Evolutionary conservation across 2,797 vertebrate species (phyloP).

Genomic region (Acanthiza pusilla): DNA sequence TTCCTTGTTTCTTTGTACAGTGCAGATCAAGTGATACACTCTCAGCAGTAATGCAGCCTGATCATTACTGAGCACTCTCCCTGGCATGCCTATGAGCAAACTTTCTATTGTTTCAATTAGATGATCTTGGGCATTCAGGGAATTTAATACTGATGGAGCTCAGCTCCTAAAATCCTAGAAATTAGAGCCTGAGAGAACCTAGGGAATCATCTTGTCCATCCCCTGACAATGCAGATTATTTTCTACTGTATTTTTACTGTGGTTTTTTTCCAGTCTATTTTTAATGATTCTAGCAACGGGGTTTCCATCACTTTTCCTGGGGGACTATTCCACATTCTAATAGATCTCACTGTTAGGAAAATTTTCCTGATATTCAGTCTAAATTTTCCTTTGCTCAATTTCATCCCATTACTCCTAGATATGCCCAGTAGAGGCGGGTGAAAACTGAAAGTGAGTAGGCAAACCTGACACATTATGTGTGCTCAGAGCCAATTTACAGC

Average conservation of each 20-base stretch:
- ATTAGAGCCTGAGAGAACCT: conserved; percentile 42
- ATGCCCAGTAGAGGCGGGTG: conserved; percentile 63
- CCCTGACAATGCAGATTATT: conserved; percentile 54
- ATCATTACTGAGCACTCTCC: conserved; percentile 58
- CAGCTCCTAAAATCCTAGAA: conserved; percentile 63
- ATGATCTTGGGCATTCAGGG: conserved; percentile 57
- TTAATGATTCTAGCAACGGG: conserved; percentile 60
- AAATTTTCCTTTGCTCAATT: conserved; percentile 70
- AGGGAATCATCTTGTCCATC: conserved; percentile 49
- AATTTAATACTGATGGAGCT: conserved; percentile 57
- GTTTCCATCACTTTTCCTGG: conserved; percentile 56
- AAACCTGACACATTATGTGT: conserved; percentile 65
- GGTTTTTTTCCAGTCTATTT: conserved; percentile 51
- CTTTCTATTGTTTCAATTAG: conserved; percentile 68
- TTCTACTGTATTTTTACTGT: conserved; percentile 54
- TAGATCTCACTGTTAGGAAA: conserved; percentile 68
- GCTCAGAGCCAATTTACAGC: conserved; percentile 71
- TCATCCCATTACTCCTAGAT: conserved; percentile 68
- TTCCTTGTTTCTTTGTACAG: conserved; percentile 43
- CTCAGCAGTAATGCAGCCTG: conserved; percentile 52
- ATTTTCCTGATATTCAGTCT: conserved; percentile 64
- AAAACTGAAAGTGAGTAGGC: conserved; percentile 68
- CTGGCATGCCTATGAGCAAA: conserved; percentile 63
- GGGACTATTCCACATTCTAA: conserved; percentile 65
- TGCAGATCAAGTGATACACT: conserved; percentile 55